Conservation (phyloP, 2,113 vertebrate genomes). For the Eonycteris spelaea region DNA sequence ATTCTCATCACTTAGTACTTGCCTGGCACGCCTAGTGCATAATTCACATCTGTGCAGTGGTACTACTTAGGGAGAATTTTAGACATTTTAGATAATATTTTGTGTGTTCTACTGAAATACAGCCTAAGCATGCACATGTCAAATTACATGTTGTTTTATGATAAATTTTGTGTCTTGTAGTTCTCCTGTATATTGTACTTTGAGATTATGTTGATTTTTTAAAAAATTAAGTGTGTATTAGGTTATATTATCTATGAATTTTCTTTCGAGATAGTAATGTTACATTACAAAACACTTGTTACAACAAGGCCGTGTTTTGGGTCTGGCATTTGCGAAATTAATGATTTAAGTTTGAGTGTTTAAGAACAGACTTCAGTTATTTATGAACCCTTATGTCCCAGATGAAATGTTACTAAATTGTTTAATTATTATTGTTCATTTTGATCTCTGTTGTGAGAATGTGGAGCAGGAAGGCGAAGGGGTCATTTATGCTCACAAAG, state of each 20-base stretch:
- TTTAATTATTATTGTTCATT: not conserved
- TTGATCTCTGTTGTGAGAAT: not conserved
- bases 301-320: not conserved
- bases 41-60: not conserved
- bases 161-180: not conserved
- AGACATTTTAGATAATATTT: constrained; percentile 1
- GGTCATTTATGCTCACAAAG: not conserved
- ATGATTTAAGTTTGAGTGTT: not conserved
- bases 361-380: not conserved
- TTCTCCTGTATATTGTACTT: not conserved
- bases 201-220: not conserved
- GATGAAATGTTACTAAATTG: not conserved
- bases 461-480: not conserved
- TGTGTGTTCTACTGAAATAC: not conserved
- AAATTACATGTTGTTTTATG: not conserved
- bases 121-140: not conserved
- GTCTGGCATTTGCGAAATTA: not conserved
- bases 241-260: not conserved
- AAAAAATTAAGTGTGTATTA: not conserved
- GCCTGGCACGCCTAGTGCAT: not conserved
- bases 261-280: not conserved
- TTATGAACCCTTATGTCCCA: not conserved
- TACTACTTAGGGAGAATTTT: not conserved
- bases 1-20: not conserved
- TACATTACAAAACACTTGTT: not conserved